A percentile compares a stretch with the other conserved stretches of the same genome.
phyloP scores from a whole-genome alignment of 2,888 invertebrate species.

The Agonopterix alstromeriana region DNA sequence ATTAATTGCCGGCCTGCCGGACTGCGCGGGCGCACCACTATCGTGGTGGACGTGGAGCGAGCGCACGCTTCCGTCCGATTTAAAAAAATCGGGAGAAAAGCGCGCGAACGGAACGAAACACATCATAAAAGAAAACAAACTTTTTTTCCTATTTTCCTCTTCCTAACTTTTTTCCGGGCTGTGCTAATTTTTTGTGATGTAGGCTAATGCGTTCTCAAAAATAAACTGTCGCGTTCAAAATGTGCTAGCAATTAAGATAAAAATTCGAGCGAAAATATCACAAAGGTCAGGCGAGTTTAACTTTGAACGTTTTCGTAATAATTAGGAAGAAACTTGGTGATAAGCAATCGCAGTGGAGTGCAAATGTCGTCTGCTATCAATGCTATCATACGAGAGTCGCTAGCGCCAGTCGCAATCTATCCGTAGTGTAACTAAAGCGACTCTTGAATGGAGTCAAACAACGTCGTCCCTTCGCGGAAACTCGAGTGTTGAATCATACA shows the following conservation, averaged over 20 bases:
- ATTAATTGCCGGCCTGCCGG: constrained; percentile 51
- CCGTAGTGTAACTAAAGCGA: background rate
- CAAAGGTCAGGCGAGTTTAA: constrained; percentile 45
- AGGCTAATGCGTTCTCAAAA: no score
- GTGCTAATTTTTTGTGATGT: background rate
- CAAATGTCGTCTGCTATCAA: constrained; percentile 47
- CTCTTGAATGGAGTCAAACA: background rate
- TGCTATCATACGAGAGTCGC: background rate
- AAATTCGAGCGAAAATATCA: constrained; percentile 15
- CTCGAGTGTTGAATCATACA: constrained; percentile 60
- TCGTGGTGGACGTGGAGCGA: constrained; percentile 55
- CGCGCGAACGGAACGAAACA: constrained; percentile 35
- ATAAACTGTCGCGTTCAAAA: background rate
- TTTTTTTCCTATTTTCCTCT: background rate
- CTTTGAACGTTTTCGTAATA: constrained; percentile 28
- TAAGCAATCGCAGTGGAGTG: constrained; percentile 65
- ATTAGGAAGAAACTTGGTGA: constrained; percentile 55
- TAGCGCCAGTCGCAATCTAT: background rate
- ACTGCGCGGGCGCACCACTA: constrained; percentile 49
- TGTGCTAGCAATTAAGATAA: no score
- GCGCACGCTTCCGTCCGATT: constrained; percentile 57
- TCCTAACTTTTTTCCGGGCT: background rate
- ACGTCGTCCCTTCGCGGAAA: constrained; percentile 58
- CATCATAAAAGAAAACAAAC: constrained; percentile 13
- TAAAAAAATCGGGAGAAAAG: constrained; percentile 37